A percentile compares a stretch with the other conserved stretches of the same genome.
These are phyloP conservation scores for Diplosoma virens DNA, from an alignment of 23 tunicate genomes.

Conservation along the genomic window DNA sequence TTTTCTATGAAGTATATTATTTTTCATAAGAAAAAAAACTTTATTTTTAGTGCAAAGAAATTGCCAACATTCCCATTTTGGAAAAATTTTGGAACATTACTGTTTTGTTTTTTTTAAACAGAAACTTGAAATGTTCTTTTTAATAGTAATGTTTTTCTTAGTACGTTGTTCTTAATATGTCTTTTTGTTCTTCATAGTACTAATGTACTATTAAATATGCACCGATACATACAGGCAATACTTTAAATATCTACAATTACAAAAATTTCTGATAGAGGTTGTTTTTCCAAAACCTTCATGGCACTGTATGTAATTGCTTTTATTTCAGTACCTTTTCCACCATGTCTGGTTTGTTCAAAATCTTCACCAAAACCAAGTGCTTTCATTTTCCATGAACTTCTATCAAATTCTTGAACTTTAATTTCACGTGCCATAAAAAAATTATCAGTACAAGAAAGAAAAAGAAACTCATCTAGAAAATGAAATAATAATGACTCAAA, in stretches of 20 bases:
- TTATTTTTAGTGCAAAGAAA: no score
- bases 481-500: constrained; percentile 67
- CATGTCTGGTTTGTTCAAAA: constrained; percentile 71
- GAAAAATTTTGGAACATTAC: not conserved
- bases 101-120: not conserved
- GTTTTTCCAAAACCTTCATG: constrained; percentile 53
- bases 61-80: not conserved
- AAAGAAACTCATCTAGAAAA: constrained; percentile 79
- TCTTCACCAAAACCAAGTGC: constrained; percentile 92
- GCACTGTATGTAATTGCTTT: constrained; percentile 99
- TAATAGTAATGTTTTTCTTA: not conserved
- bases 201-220: not conserved
- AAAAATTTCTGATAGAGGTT: constrained; percentile 55
- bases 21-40: no score
- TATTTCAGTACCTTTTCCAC: constrained; percentile 96
- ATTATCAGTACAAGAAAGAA: constrained; percentile 71
- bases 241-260: constrained; percentile 92
- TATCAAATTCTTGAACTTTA: constrained; percentile 64
- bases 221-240: not conserved
- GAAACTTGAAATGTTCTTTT: not conserved
- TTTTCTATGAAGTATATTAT: not conserved
- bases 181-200: not conserved
- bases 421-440: constrained; percentile 91
- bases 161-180: not conserved
- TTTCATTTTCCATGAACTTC: constrained; percentile 55